These are phyloP conservation scores for Sepioteuthis lessoniana DNA, from an alignment of 2,888 invertebrate genomes.

Conservation along the genomic window DNA sequence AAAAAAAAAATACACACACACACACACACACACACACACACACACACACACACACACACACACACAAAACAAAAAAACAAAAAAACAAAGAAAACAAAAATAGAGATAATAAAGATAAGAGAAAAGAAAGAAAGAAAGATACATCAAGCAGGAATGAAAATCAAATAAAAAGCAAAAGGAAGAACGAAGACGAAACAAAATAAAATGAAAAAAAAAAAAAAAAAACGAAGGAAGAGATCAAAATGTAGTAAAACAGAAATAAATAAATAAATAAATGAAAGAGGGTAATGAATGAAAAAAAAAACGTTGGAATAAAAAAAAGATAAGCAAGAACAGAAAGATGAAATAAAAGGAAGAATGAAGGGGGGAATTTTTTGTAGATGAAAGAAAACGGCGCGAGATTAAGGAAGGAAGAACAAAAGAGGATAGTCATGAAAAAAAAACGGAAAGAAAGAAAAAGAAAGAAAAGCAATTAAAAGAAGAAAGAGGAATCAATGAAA, in stretches of 20 bases:
- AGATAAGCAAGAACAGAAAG: not conserved
- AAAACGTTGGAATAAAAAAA: not conserved
- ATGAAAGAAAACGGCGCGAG: not conserved
- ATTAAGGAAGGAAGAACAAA: not conserved
- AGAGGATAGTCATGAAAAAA: not conserved
- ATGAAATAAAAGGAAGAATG: not conserved
- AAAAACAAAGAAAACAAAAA: not conserved
- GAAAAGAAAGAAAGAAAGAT: not conserved
- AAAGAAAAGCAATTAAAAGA: not conserved
- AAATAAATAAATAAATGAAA: not conserved
- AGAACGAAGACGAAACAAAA: not conserved
- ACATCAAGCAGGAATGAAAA: not conserved
- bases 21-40: not conserved
- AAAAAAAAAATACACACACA: not conserved
- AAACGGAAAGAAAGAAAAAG: not conserved
- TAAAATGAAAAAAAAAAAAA: not conserved
- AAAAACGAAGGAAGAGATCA: not conserved
- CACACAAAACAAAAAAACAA: not conserved
- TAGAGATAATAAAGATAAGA: not conserved
- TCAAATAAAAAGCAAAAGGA: not conserved
- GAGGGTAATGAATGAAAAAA: not conserved
- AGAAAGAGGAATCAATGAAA: too few species aligned
- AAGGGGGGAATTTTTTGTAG: not conserved
- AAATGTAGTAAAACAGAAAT: not conserved
- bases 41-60: not conserved